These are phyloP conservation scores for Paragorgia papillata DNA, from an alignment of 92 coral and sea anemone species.

Conservation along the genomic window DNA sequence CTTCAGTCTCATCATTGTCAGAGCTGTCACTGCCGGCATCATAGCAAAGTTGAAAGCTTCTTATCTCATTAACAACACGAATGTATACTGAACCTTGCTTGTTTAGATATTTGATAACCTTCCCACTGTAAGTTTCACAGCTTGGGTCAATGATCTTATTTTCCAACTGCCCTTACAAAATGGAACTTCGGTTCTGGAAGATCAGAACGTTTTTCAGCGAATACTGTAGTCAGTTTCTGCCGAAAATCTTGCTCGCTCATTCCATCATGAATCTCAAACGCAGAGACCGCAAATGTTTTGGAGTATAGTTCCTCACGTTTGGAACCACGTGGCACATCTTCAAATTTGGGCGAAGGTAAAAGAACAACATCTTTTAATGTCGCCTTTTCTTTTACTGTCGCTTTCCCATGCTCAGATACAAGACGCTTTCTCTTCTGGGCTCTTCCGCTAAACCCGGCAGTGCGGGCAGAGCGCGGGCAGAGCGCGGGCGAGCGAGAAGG, in stretches of 20 bases:
- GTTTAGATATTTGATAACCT: slow-evolving; percentile 49
- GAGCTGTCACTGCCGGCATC: too few species aligned
- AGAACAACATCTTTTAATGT: slow-evolving; percentile 47
- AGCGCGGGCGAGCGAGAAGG: too few species aligned
- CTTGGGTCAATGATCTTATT: slow-evolving; percentile 43
- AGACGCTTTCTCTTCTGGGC: too few species aligned
- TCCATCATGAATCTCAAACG: slow-evolving; percentile 20
- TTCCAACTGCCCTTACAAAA: slow-evolving; percentile 61
- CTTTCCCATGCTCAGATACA: too few species aligned
- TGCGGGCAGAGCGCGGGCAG: too few species aligned
- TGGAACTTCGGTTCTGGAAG: slow-evolving; percentile 42
- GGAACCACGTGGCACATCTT: slow-evolving; percentile 43
- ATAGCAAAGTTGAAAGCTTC: too few species aligned
- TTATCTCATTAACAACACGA: too few species aligned
- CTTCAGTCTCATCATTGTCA: background rate
- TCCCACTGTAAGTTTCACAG: slow-evolving; percentile 49
- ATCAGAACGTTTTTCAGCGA: slow-evolving; percentile 11
- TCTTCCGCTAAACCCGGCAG: too few species aligned
- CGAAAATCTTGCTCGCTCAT: slow-evolving; percentile 44
- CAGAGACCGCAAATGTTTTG: background rate
- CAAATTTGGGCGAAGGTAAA: slow-evolving; percentile 48
- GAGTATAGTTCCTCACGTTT: slow-evolving; percentile 21
- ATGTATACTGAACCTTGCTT: slow-evolving; percentile 59
- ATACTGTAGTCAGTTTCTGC: slow-evolving; percentile 10
- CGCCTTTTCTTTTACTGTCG: too few species aligned